A percentile compares a stretch with the other conserved stretches of the same genome.
Evolutionary conservation across 2,888 invertebrate species (phyloP).

Genomic region (Drosophila conformis): DNA sequence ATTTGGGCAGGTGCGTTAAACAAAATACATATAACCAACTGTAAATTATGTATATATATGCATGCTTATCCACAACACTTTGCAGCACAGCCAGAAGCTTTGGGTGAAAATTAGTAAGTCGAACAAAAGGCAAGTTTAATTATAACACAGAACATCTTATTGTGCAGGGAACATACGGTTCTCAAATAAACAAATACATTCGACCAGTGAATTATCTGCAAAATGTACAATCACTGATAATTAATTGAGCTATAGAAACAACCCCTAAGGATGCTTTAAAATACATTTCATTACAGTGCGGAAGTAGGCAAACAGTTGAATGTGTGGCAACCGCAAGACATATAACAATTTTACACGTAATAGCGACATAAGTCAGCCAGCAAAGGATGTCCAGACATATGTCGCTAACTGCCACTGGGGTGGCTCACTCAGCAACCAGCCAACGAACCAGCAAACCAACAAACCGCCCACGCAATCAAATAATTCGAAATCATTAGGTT

Average conservation of each 20-base stretch:
- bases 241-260: constrained; percentile 66
- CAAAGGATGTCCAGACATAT: constrained; percentile 78
- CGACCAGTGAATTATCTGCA: constrained; percentile 50
- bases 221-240: constrained; percentile 74
- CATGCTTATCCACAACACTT: constrained; percentile 1
- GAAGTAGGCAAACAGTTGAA: constrained; percentile 11
- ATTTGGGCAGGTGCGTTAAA: constrained; percentile 31
- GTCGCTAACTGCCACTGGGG: constrained; percentile 68
- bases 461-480: constrained; percentile 83
- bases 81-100: neutral
- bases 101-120: neutral
- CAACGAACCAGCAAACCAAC: constrained; percentile 39
- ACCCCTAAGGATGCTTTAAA: constrained; percentile 46
- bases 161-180: neutral
- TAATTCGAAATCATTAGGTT: constrained; percentile 82
- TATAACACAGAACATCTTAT: no score
- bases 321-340: constrained; percentile 79
- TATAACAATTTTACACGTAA: constrained; percentile 84
- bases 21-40: neutral
- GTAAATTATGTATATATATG: neutral
- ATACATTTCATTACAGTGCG: constrained; percentile 67
- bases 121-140: neutral
- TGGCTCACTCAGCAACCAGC: constrained; percentile 31
- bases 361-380: constrained; percentile 82
- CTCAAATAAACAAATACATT: neutral